Percentiles rank a stretch among this genome's conserved stretches.
phyloP scores from a whole-genome alignment of 2,797 vertebrate genomes.

The Pantherophis alleghaniensis region DNA sequence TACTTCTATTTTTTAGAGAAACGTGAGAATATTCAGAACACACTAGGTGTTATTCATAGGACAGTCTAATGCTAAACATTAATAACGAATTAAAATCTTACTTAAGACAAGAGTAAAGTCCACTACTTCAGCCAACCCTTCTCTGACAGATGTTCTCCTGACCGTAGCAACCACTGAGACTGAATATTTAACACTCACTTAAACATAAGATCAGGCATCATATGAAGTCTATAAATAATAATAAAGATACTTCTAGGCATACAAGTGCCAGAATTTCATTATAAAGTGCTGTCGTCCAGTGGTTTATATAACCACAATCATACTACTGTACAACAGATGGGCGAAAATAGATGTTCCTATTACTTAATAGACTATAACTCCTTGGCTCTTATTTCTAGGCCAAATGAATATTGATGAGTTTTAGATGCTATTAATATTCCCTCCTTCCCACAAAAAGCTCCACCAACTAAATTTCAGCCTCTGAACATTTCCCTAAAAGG shows the following conservation, averaged over 20 bases:
- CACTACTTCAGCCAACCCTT: constrained; percentile 39
- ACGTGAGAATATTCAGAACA: not conserved
- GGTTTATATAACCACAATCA: constrained; percentile 56
- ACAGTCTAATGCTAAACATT: constrained; percentile 55
- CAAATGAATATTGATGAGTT: not conserved
- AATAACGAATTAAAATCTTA: constrained; percentile 59
- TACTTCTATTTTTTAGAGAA: not conserved
- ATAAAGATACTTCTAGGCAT: constrained; percentile 61
- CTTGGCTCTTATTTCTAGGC: constrained; percentile 9
- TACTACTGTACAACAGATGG: constrained; percentile 55
- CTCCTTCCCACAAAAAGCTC: not conserved
- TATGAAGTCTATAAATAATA: constrained; percentile 71
- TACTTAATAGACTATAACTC: constrained; percentile 34
- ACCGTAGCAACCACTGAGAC: constrained; percentile 61
- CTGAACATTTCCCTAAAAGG: constrained; percentile 55
- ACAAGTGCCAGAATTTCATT: constrained; percentile 59
- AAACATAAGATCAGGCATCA: constrained; percentile 65
- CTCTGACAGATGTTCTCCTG: constrained; percentile 58
- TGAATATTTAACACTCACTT: constrained; percentile 65
- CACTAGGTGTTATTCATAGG: constrained; percentile 52
- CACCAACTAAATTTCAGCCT: constrained; percentile 41
- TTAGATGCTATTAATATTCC: not conserved
- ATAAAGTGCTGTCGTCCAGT: constrained; percentile 53
- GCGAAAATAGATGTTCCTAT: constrained; percentile 52
- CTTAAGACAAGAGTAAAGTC: constrained; percentile 49